Conservation (phyloP, 2,113 vertebrate genomes). For the Lophotis ruficrista region DNA sequence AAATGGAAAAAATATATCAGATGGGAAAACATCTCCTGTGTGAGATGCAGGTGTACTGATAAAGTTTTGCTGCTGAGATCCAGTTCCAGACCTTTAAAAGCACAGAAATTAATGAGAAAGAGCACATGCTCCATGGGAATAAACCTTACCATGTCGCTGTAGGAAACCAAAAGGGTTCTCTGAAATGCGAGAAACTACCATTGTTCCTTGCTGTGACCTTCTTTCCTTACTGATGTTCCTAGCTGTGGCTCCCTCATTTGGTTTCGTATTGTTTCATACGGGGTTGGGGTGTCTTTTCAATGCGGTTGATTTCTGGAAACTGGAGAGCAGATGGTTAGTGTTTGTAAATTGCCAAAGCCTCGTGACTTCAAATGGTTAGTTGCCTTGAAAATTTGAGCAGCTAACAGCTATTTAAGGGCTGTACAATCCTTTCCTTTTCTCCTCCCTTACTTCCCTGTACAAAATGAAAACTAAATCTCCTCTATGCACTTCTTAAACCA, state of each 20-base stretch:
- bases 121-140: not conserved
- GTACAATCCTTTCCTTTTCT: not conserved
- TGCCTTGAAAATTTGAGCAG: slow-evolving; percentile 18
- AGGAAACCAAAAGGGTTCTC: not conserved
- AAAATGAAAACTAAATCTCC: not conserved
- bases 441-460: not conserved
- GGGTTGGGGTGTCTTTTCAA: not conserved
- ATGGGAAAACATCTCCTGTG: not conserved
- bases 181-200: not conserved
- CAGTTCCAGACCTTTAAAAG: not conserved
- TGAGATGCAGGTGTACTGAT: not conserved
- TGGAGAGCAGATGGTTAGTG: slow-evolving; percentile 40
- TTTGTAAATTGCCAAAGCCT: slow-evolving; percentile 53
- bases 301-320: not conserved
- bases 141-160: not conserved
- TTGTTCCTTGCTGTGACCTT: not conserved
- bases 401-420: not conserved
- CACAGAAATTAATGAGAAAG: not conserved
- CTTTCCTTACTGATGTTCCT: not conserved
- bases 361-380: not conserved
- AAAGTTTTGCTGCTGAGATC: not conserved
- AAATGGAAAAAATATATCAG: not conserved
- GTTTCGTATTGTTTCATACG: not conserved
- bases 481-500: not conserved
- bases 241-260: not conserved